Evolutionary conservation across 2,113 vertebrate species (phyloP), one percentile per base, ranked within the genome.

Genomic region (Epinephelus fuscoguttatus): DNA sequence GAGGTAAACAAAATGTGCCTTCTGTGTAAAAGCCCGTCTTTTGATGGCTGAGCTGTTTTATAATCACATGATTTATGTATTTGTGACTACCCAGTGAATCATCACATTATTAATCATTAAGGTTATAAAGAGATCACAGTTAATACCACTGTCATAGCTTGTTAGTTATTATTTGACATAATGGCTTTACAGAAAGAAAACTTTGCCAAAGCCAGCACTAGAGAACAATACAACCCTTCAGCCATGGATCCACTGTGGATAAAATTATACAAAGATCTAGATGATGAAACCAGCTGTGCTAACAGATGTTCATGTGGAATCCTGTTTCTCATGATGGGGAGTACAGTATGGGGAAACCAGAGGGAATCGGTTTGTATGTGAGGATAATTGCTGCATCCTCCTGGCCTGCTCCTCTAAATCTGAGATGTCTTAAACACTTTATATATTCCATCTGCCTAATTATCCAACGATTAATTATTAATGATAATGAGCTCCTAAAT

Each of bases 301-400:
- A 88, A 89, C 94, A 94, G 94, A 94, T 94, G 93, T 91, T 90
- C 81, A 67, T 80, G 64, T 75, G 77, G 55, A 87, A 92, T 85
- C 79, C 73, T 62, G 56, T 89, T 87, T 88, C 80, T 86, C 71
- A 85, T 87, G 85, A 79, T 80, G 79, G 45, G 19, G 61, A 40
- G 10, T 80, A 52, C 71, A 81, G 70, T 81, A 63, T 55, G 61
- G 52, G 27, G 64, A 76, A 68, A 82, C 81, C 87, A 75, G 68
- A 78, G 88, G 91, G 92, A 82, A 77, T 69, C 77, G 75, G 71
- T 78, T 72, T 78, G 78, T 85, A 82, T 76, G 61, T 81, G 64
- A 82, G 63, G 75, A 75, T 92, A 90, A 91, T 89, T 84, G 70
- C 70, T 89, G 33, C 60, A 84, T 90, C 77, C 73, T 88, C 55